Conservation (phyloP, 2,888 invertebrate genomes). For the Druceiella hillmani region DNA sequence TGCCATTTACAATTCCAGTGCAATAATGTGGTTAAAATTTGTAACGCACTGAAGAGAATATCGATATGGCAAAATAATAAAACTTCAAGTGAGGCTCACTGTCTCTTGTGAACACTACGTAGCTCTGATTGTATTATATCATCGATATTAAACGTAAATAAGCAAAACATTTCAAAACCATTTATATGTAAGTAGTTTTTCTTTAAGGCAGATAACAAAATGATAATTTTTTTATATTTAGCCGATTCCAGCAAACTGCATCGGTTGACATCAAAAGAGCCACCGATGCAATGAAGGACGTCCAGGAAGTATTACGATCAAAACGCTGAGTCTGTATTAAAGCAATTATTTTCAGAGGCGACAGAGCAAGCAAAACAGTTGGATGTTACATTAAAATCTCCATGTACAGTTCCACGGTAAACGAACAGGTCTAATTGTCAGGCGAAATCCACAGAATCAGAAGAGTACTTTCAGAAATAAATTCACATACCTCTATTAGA, state of each 20-base stretch:
- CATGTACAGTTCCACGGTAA: constrained; percentile 13
- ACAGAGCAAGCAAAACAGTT: constrained; percentile 15
- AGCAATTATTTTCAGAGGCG: constrained; percentile 14
- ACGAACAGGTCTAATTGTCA: constrained; percentile 14
- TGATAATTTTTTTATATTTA: constrained; percentile 5
- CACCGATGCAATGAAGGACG: constrained; percentile 12
- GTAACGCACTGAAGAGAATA: constrained; percentile 16
- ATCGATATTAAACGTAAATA: constrained; percentile 15
- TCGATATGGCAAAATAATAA: constrained; percentile 17
- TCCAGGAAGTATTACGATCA: constrained; percentile 12
- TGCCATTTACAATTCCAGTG: constrained; percentile 18
- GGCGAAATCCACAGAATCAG: constrained; percentile 12
- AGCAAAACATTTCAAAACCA: constrained; percentile 8
- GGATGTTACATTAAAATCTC: constrained; percentile 13
- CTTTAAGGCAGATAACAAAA: too few species aligned
- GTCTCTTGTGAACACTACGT: constrained; percentile 16
- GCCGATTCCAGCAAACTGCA: constrained; percentile 14
- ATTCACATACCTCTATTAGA: constrained; percentile 13
- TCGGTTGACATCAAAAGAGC: constrained; percentile 17
- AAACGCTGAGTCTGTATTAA: constrained; percentile 13
- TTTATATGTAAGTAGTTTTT: constrained; percentile 5
- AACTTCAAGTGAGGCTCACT: constrained; percentile 16
- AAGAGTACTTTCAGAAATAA: constrained; percentile 12
- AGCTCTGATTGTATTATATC: constrained; percentile 17
- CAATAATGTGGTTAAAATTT: constrained; percentile 18